A percentile compares a stretch with the other conserved stretches of the same genome.
Conservation (phyloP, 2,797 vertebrate genomes). For the Lindbergichthys nudifrons region DNA sequence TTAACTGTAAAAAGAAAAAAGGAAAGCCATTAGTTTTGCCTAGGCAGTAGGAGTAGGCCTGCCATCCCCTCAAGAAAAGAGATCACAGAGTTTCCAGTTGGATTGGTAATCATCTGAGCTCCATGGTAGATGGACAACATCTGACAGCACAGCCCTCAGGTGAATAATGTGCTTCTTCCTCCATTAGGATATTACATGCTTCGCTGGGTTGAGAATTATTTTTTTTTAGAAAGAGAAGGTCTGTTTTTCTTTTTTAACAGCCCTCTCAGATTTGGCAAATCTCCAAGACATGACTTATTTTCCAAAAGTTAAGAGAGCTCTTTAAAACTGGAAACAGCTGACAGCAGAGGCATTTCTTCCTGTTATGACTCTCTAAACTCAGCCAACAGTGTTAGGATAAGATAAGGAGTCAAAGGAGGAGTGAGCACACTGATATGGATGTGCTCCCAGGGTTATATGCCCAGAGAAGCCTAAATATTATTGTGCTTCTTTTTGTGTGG, state of each 20-base stretch:
- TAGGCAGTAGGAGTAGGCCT: not conserved
- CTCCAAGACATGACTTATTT: not conserved
- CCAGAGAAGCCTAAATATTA: not conserved
- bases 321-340: slow-evolving; percentile 42
- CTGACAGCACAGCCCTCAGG: slow-evolving; percentile 28
- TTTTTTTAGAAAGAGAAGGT: not conserved
- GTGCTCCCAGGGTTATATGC: not conserved
- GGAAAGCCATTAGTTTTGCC: not conserved
- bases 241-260: not conserved
- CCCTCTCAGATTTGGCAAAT: not conserved
- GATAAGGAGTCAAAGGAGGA: slow-evolving; percentile 37
- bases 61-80: slow-evolving; percentile 31
- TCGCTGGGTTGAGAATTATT: slow-evolving; percentile 8
- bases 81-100: slow-evolving; percentile 16
- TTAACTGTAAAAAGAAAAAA: slow-evolving; percentile 85
- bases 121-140: slow-evolving; percentile 21
- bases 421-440: not conserved
- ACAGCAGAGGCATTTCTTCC: slow-evolving; percentile 21
- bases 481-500: too few species aligned
- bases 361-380: slow-evolving; percentile 15
- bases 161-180: slow-evolving; percentile 37
- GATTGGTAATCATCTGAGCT: slow-evolving; percentile 22
- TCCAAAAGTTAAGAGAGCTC: not conserved
- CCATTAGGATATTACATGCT: not conserved
- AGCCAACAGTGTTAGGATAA: slow-evolving; percentile 33